Percentiles rank a stretch among this genome's conserved stretches.
Evolutionary conservation across 1,140 invertebrate species (phyloP).

Genomic region (Pachypsylla venusta): DNA sequence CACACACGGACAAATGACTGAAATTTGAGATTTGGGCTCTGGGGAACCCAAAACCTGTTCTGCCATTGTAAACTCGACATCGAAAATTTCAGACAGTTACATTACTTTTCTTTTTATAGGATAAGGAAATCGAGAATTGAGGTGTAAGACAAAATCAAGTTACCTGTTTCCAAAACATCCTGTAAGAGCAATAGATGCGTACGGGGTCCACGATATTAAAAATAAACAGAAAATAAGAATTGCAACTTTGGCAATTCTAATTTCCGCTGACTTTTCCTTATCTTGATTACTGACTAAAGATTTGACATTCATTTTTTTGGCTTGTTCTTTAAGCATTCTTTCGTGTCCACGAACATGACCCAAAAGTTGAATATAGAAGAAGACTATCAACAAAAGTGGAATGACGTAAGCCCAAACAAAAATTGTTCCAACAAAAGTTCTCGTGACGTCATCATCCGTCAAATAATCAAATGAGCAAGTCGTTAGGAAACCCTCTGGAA

Average conservation of each 20-base stretch:
- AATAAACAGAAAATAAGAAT: constrained; percentile 61
- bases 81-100: too few species aligned
- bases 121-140: too few species aligned
- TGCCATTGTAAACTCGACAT: too few species aligned
- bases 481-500: constrained; percentile 56
- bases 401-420: constrained; percentile 53
- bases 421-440: constrained; percentile 47
- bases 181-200: constrained; percentile 51
- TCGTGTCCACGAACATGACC: constrained; percentile 57
- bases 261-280: constrained; percentile 46
- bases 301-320: constrained; percentile 69
- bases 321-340: constrained; percentile 55
- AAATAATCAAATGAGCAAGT: constrained; percentile 61
- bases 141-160: too few species aligned
- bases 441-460: constrained; percentile 48
- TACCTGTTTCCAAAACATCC: constrained; percentile 55
- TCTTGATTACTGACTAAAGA: constrained; percentile 52
- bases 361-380: constrained; percentile 52
- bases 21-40: too few species aligned
- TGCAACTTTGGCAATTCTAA: constrained; percentile 57
- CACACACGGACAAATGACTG: too few species aligned
- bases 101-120: too few species aligned
- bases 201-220: constrained; percentile 56
- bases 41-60: too few species aligned
- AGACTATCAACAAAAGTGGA: constrained; percentile 47